Evolutionary conservation across 2,113 vertebrate species (phyloP).

Genomic region (Tricholaema leucomelas): DNA sequence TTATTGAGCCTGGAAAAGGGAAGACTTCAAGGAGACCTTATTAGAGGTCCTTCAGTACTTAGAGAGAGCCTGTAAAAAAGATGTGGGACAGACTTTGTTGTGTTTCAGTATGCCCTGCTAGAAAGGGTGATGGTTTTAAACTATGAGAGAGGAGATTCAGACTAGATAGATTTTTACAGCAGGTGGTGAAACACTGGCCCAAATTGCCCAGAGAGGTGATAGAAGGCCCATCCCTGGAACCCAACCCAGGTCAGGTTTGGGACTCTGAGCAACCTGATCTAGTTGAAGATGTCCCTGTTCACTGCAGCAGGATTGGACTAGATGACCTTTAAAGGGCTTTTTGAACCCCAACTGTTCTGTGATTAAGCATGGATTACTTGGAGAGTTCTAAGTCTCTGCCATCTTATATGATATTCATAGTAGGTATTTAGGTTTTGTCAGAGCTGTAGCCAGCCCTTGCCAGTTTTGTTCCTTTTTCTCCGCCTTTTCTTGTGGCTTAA

Average conservation of each 20-base stretch:
- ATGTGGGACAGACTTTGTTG: background rate
- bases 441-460: background rate
- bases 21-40: background rate
- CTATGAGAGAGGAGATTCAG: background rate
- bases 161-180: too few relatives aligned
- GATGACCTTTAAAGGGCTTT: background rate
- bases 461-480: background rate
- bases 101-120: background rate
- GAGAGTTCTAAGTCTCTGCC: background rate
- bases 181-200: background rate
- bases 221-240: background rate
- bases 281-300: background rate
- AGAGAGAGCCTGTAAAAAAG: background rate
- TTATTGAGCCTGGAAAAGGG: background rate
- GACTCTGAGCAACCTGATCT: background rate
- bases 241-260: background rate
- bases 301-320: background rate
- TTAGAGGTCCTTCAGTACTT: background rate
- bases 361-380: background rate
- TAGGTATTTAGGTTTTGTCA: background rate
- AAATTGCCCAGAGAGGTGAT: background rate
- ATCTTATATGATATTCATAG: rapidly evolving
- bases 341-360: background rate
- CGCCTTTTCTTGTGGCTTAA: background rate
- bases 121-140: background rate